These are phyloP conservation scores for Heloderma charlesbogerti DNA, from an alignment of 2,113 vertebrate genomes.

Conservation along the genomic window DNA sequence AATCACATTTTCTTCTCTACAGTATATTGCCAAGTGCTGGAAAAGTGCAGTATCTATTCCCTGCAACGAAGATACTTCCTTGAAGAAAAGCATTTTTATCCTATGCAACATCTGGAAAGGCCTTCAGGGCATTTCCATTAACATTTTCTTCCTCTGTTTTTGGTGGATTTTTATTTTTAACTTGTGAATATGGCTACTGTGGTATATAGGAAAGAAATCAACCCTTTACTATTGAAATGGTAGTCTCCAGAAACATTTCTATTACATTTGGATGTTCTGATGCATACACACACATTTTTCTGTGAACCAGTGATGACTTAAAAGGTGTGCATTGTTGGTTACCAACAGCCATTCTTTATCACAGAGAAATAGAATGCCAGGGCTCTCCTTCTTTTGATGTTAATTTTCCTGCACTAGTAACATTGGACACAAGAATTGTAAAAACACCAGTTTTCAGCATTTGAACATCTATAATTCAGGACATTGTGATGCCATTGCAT, in stretches of 20 bases:
- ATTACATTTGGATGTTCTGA: background rate
- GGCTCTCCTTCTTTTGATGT: background rate
- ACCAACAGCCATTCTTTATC: background rate
- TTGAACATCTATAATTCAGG: background rate
- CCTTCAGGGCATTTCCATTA: background rate
- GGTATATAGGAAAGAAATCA: background rate
- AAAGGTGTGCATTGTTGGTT: background rate
- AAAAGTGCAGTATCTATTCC: background rate
- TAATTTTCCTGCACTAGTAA: background rate
- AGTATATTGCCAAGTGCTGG: background rate
- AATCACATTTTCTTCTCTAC: background rate
- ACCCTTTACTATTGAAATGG: background rate
- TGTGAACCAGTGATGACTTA: background rate
- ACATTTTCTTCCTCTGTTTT: background rate
- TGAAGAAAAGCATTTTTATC: background rate
- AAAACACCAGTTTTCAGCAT: background rate
- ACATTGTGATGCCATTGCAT: background rate
- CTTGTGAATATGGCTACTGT: background rate
- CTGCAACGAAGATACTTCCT: background rate
- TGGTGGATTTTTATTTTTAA: background rate
- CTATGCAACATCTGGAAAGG: background rate
- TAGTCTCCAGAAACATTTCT: background rate
- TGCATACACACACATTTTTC: background rate
- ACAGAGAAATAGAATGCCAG: background rate
- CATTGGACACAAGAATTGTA: background rate